Percentiles rank a stretch among this genome's conserved stretches.
Evolutionary conservation across 2,888 invertebrate genomes (phyloP).

Genomic region (Aspidapion aeneum): DNA sequence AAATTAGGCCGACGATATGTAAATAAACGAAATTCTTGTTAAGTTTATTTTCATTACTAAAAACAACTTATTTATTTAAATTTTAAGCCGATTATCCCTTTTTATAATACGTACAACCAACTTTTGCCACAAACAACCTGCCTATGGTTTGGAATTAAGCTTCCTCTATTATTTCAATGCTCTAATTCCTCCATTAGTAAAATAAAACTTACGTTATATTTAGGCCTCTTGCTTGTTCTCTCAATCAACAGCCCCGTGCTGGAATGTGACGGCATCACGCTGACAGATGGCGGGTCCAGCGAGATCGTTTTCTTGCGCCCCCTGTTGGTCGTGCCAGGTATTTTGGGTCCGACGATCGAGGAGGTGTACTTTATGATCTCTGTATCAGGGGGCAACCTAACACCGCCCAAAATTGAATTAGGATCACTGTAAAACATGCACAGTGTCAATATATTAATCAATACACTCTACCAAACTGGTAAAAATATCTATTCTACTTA

Average conservation of each 20-base stretch:
- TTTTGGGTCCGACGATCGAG: slow-evolving; percentile 81
- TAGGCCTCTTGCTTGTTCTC: slow-evolving; percentile 45
- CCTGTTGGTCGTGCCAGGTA: slow-evolving; percentile 78
- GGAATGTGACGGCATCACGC: slow-evolving; percentile 53
- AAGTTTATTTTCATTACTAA: too few species aligned
- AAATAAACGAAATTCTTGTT: too few species aligned
- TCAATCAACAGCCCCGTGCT: slow-evolving; percentile 50
- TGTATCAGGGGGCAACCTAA: slow-evolving; percentile 81
- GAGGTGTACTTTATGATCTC: slow-evolving; percentile 90
- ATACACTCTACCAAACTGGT: background rate
- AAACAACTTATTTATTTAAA: too few species aligned
- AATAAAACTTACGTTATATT: slow-evolving; percentile 44
- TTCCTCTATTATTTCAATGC: too few species aligned
- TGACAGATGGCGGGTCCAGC: slow-evolving; percentile 68
- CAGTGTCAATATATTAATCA: slow-evolving; percentile 13
- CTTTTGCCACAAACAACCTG: too few species aligned
- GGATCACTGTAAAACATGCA: slow-evolving; percentile 62
- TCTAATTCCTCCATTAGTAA: too few species aligned
- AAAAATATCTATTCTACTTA: background rate
- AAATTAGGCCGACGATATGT: too few species aligned
- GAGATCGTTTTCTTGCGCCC: slow-evolving; percentile 88
- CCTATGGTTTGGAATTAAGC: too few species aligned
- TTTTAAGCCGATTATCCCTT: too few species aligned
- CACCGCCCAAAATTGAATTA: slow-evolving; percentile 77
- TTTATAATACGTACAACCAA: too few species aligned